Conservation (phyloP, 2,797 vertebrate species). For the Atherinosoma microstoma region DNA sequence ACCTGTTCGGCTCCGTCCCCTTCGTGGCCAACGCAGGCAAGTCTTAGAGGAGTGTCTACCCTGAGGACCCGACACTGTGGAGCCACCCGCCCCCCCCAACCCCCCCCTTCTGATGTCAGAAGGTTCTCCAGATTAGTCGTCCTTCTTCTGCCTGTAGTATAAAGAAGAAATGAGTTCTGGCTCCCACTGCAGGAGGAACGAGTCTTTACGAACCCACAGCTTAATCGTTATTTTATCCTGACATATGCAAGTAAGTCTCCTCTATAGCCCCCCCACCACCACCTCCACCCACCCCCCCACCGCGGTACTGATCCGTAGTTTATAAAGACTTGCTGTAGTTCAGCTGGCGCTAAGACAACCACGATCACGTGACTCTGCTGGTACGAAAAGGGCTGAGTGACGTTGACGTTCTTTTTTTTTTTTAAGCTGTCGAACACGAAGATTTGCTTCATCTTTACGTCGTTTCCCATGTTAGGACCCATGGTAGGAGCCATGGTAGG, state of each 20-base stretch:
- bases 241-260: slow-evolving; percentile 44
- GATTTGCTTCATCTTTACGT: too few relatives aligned
- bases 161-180: not conserved
- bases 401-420: slow-evolving; percentile 1
- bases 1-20: slow-evolving; percentile 95
- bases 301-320: slow-evolving; percentile 8
- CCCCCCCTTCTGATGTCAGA: not conserved
- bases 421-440: too few relatives aligned
- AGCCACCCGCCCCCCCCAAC: slow-evolving; percentile 41
- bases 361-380: not conserved
- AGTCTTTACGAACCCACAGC: not conserved
- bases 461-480: too few relatives aligned
- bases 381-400: slow-evolving; percentile 51
- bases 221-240: not conserved
- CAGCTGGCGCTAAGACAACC: slow-evolving; percentile 39
- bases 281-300: not conserved
- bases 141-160: not conserved
- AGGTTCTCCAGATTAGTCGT: slow-evolving; percentile 8
- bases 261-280: not conserved
- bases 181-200: not conserved
- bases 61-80: slow-evolving; percentile 78
- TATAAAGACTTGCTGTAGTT: not conserved
- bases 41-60: slow-evolving; percentile 85
- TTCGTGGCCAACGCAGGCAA: slow-evolving; percentile 98
- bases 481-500: too few relatives aligned